phyloP scores from a whole-genome alignment of 2,113 vertebrate species.

The Clupea harengus region DNA sequence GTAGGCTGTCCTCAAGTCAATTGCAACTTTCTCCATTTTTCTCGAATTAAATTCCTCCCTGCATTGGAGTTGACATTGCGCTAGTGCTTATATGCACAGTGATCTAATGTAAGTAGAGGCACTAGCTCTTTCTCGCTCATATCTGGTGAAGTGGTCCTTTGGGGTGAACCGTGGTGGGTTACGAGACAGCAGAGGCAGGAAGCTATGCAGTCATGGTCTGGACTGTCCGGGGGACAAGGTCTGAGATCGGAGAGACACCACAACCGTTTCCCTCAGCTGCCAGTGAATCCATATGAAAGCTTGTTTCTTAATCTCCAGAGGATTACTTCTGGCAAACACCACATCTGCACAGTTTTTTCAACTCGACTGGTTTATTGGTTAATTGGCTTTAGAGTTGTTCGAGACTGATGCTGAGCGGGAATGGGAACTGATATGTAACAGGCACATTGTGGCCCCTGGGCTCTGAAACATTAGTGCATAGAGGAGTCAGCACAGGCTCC shows the following conservation, averaged over 20 bases:
- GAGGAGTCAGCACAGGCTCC: no score
- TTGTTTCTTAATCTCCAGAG: neutral
- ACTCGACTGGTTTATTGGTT: neutral
- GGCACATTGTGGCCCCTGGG: neutral
- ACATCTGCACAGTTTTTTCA: neutral
- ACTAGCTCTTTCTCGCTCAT: constrained; percentile 40
- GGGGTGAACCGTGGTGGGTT: neutral
- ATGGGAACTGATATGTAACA: neutral
- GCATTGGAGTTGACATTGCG: neutral
- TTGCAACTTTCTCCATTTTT: neutral
- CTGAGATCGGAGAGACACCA: neutral
- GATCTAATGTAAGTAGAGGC: neutral
- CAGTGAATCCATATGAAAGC: neutral
- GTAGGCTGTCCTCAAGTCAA: neutral
- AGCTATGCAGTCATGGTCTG: neutral
- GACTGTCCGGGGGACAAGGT: neutral
- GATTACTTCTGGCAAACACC: neutral
- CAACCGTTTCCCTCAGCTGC: neutral
- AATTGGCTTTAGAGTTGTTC: neutral
- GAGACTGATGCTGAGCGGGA: neutral
- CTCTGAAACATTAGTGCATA: no score
- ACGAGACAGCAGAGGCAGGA: neutral
- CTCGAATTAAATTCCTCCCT: neutral
- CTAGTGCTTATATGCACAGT: neutral
- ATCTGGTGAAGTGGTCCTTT: neutral